Percentiles rank a stretch among this genome's conserved stretches.
phyloP scores from a whole-genome alignment of 1,140 invertebrate genomes.

The Drosophila sp. region DNA sequence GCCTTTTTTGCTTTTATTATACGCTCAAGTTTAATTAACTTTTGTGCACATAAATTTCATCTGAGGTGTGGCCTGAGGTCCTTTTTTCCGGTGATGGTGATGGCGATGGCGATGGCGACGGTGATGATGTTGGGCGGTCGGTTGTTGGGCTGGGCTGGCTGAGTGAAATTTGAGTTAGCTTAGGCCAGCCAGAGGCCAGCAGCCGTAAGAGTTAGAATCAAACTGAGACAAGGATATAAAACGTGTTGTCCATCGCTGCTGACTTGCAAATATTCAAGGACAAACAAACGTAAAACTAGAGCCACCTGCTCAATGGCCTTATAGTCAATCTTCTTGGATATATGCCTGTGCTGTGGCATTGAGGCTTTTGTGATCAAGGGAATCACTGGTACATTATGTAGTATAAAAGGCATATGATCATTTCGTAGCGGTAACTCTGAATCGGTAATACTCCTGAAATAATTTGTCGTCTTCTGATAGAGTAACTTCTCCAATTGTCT shows the following conservation, averaged over 20 bases:
- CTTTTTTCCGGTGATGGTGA: conserved; percentile 25
- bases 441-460: conserved; percentile 83
- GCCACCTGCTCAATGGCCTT: conserved; percentile 20
- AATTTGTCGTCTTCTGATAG: conserved; percentile 85
- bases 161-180: conserved; percentile 51
- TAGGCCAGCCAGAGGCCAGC: conserved; percentile 6
- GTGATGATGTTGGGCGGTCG: too few relatives aligned
- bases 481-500: conserved; percentile 86
- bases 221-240: background rate
- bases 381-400: conserved; percentile 84
- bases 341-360: background rate
- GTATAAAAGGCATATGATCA: conserved; percentile 96
- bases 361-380: conserved; percentile 55
- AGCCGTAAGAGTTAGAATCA: background rate
- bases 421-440: conserved; percentile 88
- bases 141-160: too few relatives aligned
- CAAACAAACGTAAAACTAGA: conserved; percentile 29
- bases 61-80: conserved; percentile 51
- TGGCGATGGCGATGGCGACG: background rate
- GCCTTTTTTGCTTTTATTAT: conserved; percentile 73
- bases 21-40: conserved; percentile 79
- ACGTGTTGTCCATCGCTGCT: conserved; percentile 1
- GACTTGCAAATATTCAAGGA: conserved; percentile 20
- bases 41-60: conserved; percentile 75
- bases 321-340: conserved; percentile 16